Percentiles rank a stretch among this genome's conserved stretches.
phyloP scores from a whole-genome alignment of 1,140 invertebrate genomes.

The Chionoecetes opilio region DNA sequence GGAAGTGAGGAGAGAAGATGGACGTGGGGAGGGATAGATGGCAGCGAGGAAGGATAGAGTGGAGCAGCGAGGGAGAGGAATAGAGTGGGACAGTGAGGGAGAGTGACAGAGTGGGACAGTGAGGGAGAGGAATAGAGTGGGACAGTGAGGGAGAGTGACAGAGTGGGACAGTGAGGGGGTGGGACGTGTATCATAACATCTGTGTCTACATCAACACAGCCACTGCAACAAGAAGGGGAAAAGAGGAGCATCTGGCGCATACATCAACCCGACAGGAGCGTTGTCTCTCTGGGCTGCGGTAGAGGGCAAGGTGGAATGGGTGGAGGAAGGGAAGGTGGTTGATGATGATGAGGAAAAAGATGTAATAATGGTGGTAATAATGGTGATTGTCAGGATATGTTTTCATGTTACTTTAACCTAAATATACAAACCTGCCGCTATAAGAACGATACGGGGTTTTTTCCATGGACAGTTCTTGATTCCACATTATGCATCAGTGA shows the following conservation, averaged over 20 bases:
- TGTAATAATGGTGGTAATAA: not conserved
- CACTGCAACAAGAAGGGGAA: not conserved
- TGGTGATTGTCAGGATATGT: not conserved
- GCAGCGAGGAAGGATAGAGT: too few species aligned
- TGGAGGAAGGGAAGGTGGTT: slow-evolving; percentile 22
- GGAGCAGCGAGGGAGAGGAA: too few species aligned
- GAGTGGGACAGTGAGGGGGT: not conserved
- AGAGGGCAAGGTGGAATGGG: not conserved
- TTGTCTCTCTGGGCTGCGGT: not conserved
- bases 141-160: not conserved
- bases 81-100: not conserved
- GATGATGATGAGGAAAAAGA: not conserved
- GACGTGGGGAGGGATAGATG: too few species aligned
- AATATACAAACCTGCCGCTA: too few species aligned
- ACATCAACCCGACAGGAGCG: not conserved
- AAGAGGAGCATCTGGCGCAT: not conserved
- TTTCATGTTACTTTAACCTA: not conserved
- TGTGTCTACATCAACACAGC: slow-evolving; percentile 16
- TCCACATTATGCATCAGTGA: too few species aligned
- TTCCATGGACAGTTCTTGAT: too few species aligned
- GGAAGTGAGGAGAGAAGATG: too few species aligned
- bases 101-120: too few species aligned
- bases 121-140: too few species aligned
- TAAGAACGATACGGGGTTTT: too few species aligned
- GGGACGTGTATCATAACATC: not conserved